Evolutionary conservation across 2,113 vertebrate genomes (phyloP).

Genomic region (Equus przewalskii): DNA sequence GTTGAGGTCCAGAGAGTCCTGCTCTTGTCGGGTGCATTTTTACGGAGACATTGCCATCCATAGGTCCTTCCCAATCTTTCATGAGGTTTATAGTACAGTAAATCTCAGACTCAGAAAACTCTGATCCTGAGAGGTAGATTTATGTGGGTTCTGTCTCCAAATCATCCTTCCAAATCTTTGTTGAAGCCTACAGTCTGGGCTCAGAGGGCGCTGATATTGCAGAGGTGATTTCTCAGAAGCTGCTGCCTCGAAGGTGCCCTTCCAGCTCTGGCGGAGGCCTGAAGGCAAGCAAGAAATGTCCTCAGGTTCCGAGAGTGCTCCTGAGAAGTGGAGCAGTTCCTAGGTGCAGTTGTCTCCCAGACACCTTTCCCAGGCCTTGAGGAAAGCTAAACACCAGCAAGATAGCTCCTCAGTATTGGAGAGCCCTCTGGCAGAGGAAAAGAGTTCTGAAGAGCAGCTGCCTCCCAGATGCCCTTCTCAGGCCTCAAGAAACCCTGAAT

Average conservation of each 20-base stretch:
- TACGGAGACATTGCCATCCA: background rate
- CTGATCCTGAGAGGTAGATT: background rate
- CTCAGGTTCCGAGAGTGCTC: background rate
- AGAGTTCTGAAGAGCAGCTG: background rate
- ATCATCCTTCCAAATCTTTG: background rate
- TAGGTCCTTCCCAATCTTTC: background rate
- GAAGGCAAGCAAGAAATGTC: background rate
- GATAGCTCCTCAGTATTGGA: background rate
- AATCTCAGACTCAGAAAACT: background rate
- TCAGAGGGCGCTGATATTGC: constrained; percentile 26
- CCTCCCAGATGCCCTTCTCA: background rate
- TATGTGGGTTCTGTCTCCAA: background rate
- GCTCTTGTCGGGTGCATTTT: background rate
- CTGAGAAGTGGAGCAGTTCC: background rate
- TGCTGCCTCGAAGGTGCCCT: background rate
- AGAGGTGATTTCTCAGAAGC: background rate
- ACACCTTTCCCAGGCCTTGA: background rate
- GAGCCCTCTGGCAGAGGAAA: background rate
- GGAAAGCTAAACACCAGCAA: background rate
- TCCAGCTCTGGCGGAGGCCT: background rate
- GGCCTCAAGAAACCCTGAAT: background rate
- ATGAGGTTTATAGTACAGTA: background rate
- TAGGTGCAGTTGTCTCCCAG: background rate
- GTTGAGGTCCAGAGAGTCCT: background rate
- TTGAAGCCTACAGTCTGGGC: constrained; percentile 49